Conservation (phyloP, 2,888 invertebrate genomes). For the Oithona nana region DNA sequence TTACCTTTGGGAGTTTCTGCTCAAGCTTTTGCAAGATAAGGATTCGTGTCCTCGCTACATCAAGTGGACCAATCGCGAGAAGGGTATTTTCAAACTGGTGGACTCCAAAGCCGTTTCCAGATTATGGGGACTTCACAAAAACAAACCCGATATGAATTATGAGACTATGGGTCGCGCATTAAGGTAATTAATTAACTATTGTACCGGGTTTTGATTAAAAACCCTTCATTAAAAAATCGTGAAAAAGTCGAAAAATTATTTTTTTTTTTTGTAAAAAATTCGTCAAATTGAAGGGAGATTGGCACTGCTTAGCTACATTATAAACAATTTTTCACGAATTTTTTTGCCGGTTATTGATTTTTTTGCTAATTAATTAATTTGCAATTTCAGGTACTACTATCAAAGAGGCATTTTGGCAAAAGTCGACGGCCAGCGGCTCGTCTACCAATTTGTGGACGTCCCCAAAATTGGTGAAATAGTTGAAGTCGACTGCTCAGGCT, state of each 20-base stretch:
- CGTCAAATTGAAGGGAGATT: no score
- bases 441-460: constrained; percentile 98
- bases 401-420: constrained; percentile 96
- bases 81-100: constrained; percentile 94
- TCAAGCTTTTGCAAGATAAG: constrained; percentile 86
- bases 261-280: no score
- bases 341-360: no score
- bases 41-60: constrained; percentile 97
- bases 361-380: no score
- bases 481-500: constrained; percentile 85
- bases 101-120: constrained; percentile 97
- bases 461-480: constrained; percentile 68
- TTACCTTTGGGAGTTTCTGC: constrained; percentile 96
- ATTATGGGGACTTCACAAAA: constrained; percentile 97
- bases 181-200: no score
- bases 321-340: no score
- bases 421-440: constrained; percentile 94
- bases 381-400: constrained; percentile 89
- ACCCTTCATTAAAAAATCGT: no score
- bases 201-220: no score
- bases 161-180: constrained; percentile 99
- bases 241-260: no score
- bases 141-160: constrained; percentile 99
- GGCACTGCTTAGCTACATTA: no score
- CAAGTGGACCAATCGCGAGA: constrained; percentile 96